Base-by-base conservation (phyloP, 2,113 vertebrate species). In the Kryptolebias marmoratus region DNA sequence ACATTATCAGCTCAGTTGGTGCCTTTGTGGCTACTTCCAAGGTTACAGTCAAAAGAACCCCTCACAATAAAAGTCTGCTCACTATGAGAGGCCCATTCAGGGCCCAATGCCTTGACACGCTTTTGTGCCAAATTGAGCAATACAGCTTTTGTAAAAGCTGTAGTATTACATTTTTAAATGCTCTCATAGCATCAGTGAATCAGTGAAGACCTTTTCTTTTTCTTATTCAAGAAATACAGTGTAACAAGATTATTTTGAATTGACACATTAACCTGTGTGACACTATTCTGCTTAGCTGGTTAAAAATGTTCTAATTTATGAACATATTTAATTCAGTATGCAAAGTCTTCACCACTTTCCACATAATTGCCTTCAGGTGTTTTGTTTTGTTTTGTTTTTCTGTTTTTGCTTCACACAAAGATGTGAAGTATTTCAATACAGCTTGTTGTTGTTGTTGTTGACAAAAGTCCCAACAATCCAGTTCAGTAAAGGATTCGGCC, bases 21-120 rank as follows among this genome's bases (percentile, higher is more conserved):
- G 32, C 44, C 10, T 84, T 69, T 86, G 73, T 68, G 53, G 77
- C 27, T 63, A 80, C 82, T 65, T 79, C 82, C 79, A 87, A 73
- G 78, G 84, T 82, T 64, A 81, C 78, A 71, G 75, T 84, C 82
- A 74, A 82, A 89, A 84, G 74, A 87, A 55, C 67, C 59, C 73
- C 73, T 88, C 66, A 73, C 48, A 81, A 83, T 80, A 79, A 77
- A 83, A 79, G 64, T 49, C 28, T 39, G 52, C 52, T 66, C 49
- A 68, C 50, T 71, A 31, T 77, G 39, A 72, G 55, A 72, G 44
- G 58, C 22, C 53, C 42, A 42, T 69, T 80, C 53, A 75, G 53
- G 66, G 28, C 63, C n/a, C n/a, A 18, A 28, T 58, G 64, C 27
- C 32, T 73, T 78, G 61, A 60, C 32, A 65, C 61, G 57, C 42